Percentiles rank a stretch among this genome's conserved stretches.
phyloP scores from a whole-genome alignment of 2,113 vertebrate species.

The Equus przewalskii region DNA sequence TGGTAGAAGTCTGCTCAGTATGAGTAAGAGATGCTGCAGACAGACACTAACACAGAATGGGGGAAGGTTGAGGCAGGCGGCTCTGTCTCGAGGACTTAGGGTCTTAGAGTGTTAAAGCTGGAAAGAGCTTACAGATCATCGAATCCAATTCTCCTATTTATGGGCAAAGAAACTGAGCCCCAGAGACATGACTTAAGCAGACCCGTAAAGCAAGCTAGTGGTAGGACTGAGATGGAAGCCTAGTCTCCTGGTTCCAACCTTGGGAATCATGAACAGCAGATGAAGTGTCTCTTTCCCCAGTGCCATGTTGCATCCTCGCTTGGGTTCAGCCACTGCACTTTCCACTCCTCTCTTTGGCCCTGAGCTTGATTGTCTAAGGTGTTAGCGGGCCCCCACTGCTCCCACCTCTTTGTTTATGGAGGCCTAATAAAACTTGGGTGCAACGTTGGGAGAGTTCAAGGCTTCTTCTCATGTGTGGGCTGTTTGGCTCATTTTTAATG shows the following conservation, averaged over 20 bases:
- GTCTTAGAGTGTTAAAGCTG: not conserved
- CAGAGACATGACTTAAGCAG: not conserved
- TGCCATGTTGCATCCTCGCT: rapidly evolving
- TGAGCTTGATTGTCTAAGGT: constrained; percentile 11
- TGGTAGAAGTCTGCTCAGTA: not conserved
- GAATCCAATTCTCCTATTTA: not conserved
- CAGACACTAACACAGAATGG: not conserved
- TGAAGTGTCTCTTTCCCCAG: not conserved
- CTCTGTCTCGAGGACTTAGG: not conserved
- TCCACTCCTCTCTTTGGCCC: not conserved
- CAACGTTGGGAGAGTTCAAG: not conserved
- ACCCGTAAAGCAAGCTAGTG: not conserved
- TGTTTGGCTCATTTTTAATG: constrained; percentile 25
- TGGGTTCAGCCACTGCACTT: not conserved
- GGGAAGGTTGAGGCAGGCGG: not conserved
- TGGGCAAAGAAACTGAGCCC: not conserved
- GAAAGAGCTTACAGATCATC: not conserved
- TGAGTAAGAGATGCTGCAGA: not conserved
- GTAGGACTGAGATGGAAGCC: not conserved
- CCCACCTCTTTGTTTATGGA: constrained; percentile 18
- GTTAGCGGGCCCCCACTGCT: not conserved
- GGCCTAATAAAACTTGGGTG: constrained; percentile 60
- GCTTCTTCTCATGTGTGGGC: not conserved
- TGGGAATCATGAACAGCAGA: not conserved
- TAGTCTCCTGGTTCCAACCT: not conserved